A percentile compares a stretch with the other conserved stretches of the same genome.
phyloP scores from a whole-genome alignment of 2,888 invertebrate species.

The Ditylenchus weischeri region DNA sequence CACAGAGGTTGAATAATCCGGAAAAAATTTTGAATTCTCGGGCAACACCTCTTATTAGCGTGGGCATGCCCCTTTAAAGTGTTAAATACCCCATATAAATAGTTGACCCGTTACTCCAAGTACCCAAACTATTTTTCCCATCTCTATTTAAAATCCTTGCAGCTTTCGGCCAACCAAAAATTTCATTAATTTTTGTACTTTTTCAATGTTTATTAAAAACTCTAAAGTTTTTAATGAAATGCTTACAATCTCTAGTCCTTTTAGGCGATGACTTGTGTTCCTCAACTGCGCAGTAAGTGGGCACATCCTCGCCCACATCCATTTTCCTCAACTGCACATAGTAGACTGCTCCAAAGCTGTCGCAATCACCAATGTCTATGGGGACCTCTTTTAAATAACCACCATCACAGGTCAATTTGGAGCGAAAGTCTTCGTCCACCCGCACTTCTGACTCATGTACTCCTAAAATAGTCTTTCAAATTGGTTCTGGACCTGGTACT shows the following conservation, averaged over 20 bases:
- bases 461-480: slow-evolving; percentile 14
- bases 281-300: slow-evolving; percentile 50
- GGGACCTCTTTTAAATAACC: slow-evolving; percentile 52
- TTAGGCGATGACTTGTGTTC: slow-evolving; percentile 48
- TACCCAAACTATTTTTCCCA: too few relatives aligned
- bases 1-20: too few relatives aligned
- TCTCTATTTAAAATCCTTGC: too few relatives aligned
- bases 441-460: slow-evolving; percentile 65
- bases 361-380: slow-evolving; percentile 41
- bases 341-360: slow-evolving; percentile 46
- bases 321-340: slow-evolving; percentile 47
- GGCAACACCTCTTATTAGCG: too few relatives aligned
- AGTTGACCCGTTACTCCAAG: too few relatives aligned
- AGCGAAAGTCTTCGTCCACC: slow-evolving; percentile 49
- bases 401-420: slow-evolving; percentile 45
- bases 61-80: too few relatives aligned
- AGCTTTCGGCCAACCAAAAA: too few relatives aligned
- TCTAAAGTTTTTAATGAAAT: neutral
- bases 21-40: too few relatives aligned
- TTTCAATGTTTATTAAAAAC: too few relatives aligned
- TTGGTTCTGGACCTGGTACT: neutral
- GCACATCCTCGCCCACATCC: slow-evolving; percentile 48
- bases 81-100: too few relatives aligned
- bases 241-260: slow-evolving; percentile 50
- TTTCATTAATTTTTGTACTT: too few relatives aligned